phyloP scores from a whole-genome alignment of 23 tunicate genomes.

The Phallusia fumigata region DNA sequence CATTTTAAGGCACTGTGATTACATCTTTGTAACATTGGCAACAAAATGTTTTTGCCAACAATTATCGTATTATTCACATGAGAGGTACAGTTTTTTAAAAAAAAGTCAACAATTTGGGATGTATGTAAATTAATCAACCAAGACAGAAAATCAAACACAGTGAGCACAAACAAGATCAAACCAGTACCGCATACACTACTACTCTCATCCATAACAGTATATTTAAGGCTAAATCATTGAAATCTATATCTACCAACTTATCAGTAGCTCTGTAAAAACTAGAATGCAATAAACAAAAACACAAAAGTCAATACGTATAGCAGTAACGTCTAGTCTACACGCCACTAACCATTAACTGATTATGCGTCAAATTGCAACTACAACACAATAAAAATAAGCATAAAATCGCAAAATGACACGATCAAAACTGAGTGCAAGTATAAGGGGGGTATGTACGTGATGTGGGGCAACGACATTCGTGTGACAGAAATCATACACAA shows the following conservation, averaged over 20 bases:
- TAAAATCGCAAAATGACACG: neutral
- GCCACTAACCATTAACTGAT: neutral
- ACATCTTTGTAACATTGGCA: no score
- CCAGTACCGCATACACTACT: constrained; percentile 9
- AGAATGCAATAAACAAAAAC: neutral
- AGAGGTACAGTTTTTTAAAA: neutral
- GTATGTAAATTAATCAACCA: neutral
- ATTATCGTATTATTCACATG: no score
- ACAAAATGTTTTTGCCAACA: no score
- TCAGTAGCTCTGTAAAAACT: neutral
- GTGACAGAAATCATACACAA: constrained; percentile 35
- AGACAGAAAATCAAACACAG: neutral
- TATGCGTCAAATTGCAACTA: neutral
- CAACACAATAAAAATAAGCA: neutral
- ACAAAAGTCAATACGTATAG: neutral
- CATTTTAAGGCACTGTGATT: no score
- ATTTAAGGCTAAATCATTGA: no score
- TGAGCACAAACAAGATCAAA: neutral
- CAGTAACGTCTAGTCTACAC: neutral
- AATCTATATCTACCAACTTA: no score
- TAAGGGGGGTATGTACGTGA: neutral
- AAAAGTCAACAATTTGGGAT: neutral
- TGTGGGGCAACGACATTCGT: neutral
- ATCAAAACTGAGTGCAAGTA: constrained; percentile 2
- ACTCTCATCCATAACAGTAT: neutral